Percentiles rank a stretch among this genome's conserved stretches.
phyloP scores from a whole-genome alignment of 2,797 vertebrate species.

The Apodemus agrarius region DNA sequence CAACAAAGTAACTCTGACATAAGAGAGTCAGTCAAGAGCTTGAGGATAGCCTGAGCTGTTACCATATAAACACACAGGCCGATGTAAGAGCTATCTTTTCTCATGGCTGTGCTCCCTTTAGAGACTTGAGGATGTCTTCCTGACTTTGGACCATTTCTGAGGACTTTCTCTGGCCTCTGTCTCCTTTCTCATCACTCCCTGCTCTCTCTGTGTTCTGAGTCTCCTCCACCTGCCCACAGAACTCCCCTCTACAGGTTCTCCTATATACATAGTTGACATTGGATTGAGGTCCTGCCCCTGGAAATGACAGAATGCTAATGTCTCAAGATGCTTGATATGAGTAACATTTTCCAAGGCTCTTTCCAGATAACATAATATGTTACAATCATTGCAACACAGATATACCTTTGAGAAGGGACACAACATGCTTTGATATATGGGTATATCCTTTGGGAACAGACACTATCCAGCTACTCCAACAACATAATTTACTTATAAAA shows the following conservation, averaged over 20 bases:
- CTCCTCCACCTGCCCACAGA: background rate
- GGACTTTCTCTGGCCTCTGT: background rate
- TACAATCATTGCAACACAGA: background rate
- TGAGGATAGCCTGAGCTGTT: background rate
- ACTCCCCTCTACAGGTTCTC: background rate
- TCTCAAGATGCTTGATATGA: constrained; percentile 2
- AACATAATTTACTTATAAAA: constrained; percentile 34
- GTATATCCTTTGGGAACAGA: background rate
- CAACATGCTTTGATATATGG: background rate
- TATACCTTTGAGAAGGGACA: background rate
- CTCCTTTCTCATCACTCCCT: background rate
- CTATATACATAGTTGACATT: background rate
- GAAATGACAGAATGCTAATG: constrained; percentile 25
- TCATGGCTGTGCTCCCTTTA: background rate
- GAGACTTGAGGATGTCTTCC: background rate
- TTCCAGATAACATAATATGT: constrained; percentile 34
- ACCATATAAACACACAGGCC: background rate
- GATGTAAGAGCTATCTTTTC: background rate
- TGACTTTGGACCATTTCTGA: background rate
- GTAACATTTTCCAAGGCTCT: background rate
- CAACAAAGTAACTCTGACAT: background rate
- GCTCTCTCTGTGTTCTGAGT: background rate
- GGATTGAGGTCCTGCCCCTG: background rate
- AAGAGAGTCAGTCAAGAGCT: background rate
- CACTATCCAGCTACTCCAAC: background rate